Conservation (phyloP, 2,797 vertebrate genomes). For the Potorous gilbertii region DNA sequence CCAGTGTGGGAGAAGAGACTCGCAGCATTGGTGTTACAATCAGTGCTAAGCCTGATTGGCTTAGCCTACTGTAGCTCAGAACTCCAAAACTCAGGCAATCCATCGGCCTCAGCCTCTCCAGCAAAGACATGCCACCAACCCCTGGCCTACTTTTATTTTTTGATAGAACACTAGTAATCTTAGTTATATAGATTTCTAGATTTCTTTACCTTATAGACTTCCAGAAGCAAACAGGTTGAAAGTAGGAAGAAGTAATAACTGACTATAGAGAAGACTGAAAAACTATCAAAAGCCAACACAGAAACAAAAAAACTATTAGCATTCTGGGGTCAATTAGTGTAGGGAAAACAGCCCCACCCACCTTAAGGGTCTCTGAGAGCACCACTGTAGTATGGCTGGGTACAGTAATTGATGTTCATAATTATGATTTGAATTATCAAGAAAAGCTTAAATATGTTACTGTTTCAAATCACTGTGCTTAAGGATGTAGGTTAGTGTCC, state of each 20-base stretch:
- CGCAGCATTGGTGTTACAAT: background rate
- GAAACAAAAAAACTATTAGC: background rate
- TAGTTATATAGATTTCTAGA: background rate
- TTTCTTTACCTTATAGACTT: no score
- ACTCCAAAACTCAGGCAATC: background rate
- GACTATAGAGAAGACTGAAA: background rate
- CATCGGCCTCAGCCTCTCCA: background rate
- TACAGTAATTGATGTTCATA: background rate
- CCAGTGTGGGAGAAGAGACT: background rate
- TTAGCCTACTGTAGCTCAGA: background rate
- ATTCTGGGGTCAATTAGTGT: background rate
- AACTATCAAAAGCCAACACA: conserved; percentile 14
- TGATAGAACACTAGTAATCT: background rate
- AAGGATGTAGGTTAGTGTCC: conserved; percentile 21
- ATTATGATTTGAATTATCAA: background rate
- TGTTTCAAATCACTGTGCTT: background rate
- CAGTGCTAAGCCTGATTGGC: background rate
- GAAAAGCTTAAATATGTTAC: conserved; percentile 5
- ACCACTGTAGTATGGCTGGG: conserved; percentile 1
- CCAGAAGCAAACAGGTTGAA: background rate
- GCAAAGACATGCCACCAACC: background rate
- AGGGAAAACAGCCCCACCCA: background rate
- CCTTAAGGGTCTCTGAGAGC: background rate
- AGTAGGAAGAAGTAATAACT: background rate
- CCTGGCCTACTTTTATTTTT: background rate